A percentile compares a stretch with the other conserved stretches of the same genome.
phyloP scores from a whole-genome alignment of 1,140 invertebrate genomes.

The Pseudomyrmex flavicornis region DNA sequence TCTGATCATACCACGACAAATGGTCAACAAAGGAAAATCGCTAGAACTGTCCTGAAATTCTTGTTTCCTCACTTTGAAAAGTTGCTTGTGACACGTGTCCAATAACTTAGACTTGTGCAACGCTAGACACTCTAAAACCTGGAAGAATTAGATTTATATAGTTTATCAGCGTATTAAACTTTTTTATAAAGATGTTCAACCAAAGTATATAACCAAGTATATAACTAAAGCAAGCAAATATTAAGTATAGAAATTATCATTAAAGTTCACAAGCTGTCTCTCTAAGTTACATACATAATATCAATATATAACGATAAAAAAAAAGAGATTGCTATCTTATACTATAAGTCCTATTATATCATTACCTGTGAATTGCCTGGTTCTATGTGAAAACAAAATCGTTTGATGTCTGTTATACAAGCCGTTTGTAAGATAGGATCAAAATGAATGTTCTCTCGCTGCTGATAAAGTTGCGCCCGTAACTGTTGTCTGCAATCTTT shows the following conservation, averaged over 20 bases:
- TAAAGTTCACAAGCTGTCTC: not conserved
- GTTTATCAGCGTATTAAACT: not conserved
- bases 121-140: slow-evolving; percentile 96
- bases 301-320: not conserved
- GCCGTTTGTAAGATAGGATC: slow-evolving; percentile 92
- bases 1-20: slow-evolving; percentile 94
- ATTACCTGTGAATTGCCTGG: slow-evolving; percentile 92
- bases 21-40: slow-evolving; percentile 93
- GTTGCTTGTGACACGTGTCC: slow-evolving; percentile 90
- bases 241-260: too few species aligned
- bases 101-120: slow-evolving; percentile 89
- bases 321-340: not conserved
- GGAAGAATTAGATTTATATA: slow-evolving; percentile 50
- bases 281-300: not conserved
- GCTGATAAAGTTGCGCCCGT: slow-evolving; percentile 94
- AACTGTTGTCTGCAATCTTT: slow-evolving; percentile 95
- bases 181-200: not conserved
- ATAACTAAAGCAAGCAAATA: not conserved
- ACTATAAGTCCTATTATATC: not conserved
- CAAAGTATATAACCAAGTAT: not conserved
- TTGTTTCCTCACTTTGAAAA: slow-evolving; percentile 94
- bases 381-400: slow-evolving; percentile 89
- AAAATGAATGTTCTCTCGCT: slow-evolving; percentile 93
- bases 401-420: slow-evolving; percentile 92
- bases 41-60: slow-evolving; percentile 94